Evolutionary conservation across 2,113 vertebrate species (phyloP), one percentile per base, ranked within the genome.

Genomic region (Laticauda laticaudata): DNA sequence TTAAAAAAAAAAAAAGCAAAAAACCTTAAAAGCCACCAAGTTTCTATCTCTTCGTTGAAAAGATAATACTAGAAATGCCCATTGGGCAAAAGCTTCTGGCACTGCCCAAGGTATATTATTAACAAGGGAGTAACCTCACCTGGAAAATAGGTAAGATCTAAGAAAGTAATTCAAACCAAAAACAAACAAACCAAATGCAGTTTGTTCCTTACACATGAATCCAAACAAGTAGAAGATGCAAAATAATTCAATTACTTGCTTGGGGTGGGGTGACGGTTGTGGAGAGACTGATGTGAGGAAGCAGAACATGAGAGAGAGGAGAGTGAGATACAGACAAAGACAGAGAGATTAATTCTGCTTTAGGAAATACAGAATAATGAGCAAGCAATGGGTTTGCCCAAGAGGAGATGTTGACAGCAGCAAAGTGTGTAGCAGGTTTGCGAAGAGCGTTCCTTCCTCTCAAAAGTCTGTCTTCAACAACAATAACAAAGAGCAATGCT

Each of bases 391-490:
- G 51, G n/a, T 90, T 59, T 64, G 48, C 12, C 39, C 88, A 69
- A 75, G 86, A 59, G 93, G 92, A 85, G 91, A 95, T 93, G 64
- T 18, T 81, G 87, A 91, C n/a, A 91, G 90, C 92, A 86, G 20
- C 53, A 89, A 85, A 26, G 20, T 85, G 81, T 39, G 12, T 14
- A 23, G 0, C 23, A 94, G 39, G 59, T 89, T 15, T n/a, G 61
- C 43, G 0, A n/a, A 91, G 56, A 96, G 93, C 88, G 93, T 34
- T 90, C 88, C 45, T 20, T 91, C 89, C 92, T 95, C 91, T 88
- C 85, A 48, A 88, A 90, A 86, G 34, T 48, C 89, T 0, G 64
- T 86, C 61, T 64, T 93, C 56, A 93, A 51, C 51, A 92, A 91
- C 93, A 91, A 55, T 87, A 93, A 81, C 90, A 94, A 91, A 87